Conservation (phyloP, 2,888 invertebrate genomes). For the Rhogogaster chlorosoma region DNA sequence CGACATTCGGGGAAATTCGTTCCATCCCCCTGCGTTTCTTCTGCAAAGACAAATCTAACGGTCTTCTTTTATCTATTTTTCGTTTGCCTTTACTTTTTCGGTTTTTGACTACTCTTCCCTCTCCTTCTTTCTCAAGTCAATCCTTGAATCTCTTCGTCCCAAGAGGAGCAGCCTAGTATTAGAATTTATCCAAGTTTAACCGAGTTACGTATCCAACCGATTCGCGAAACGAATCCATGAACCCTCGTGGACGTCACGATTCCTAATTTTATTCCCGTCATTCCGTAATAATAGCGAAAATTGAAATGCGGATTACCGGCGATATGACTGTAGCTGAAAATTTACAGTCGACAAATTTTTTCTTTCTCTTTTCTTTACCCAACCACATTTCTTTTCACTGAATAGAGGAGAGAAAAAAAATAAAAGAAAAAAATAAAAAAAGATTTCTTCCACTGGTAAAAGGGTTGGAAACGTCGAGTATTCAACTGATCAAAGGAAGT, state of each 20-base stretch:
- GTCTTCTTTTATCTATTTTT: not conserved
- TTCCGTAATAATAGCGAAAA: too few species aligned
- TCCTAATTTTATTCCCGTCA: too few species aligned
- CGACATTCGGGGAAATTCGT: constrained; percentile 22
- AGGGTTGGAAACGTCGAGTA: too few species aligned
- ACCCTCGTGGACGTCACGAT: not conserved
- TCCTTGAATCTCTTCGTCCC: not conserved
- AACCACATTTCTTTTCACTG: not conserved
- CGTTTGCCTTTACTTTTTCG: not conserved
- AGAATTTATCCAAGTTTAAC: not conserved
- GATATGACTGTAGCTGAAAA: not conserved
- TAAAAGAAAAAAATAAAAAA: too few species aligned
- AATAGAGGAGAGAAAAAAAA: not conserved
- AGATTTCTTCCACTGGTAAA: too few species aligned
- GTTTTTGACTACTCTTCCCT: too few species aligned
- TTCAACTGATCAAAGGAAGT: too few species aligned
- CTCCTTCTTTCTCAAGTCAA: not conserved
- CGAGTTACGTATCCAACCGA: not conserved
- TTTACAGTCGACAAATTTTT: not conserved
- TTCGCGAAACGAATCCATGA: too few species aligned
- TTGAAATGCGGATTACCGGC: too few species aligned
- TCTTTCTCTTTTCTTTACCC: too few species aligned
- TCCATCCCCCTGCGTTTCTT: not conserved
- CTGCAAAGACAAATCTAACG: constrained; percentile 39
- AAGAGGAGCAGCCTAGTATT: not conserved